Percentiles rank a stretch among this genome's conserved stretches.
These are phyloP conservation scores for Muricea muricata DNA, from an alignment of 92 coral and sea anemone species.

Conservation along the genomic window DNA sequence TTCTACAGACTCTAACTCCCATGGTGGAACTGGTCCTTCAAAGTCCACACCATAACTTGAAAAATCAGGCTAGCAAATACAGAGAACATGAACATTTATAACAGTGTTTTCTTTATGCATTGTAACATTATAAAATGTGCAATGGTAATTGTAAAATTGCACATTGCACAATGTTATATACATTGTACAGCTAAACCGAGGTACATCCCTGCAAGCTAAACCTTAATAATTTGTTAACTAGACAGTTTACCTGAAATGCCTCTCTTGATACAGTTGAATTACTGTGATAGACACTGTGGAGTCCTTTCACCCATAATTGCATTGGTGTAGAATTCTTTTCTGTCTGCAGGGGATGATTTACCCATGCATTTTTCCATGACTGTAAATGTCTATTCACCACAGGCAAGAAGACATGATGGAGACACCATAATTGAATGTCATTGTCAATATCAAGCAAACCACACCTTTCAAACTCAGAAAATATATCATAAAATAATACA, in stretches of 20 bases:
- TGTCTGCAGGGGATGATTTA: not conserved
- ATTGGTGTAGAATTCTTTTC: not conserved
- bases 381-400: slow-evolving; percentile 3
- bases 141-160: not conserved
- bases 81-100: slow-evolving; percentile 54
- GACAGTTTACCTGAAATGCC: not conserved
- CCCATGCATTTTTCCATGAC: slow-evolving; percentile 1
- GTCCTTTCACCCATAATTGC: slow-evolving; percentile 2
- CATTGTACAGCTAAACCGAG: not conserved
- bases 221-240: not conserved
- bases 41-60: slow-evolving; percentile 70
- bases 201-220: too few species aligned
- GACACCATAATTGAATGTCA: slow-evolving; percentile 7
- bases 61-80: slow-evolving; percentile 51
- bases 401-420: slow-evolving; percentile 1
- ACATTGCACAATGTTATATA: not conserved
- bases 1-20: slow-evolving; percentile 53
- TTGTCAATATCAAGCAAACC: slow-evolving; percentile 17
- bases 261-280: not conserved
- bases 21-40: slow-evolving; percentile 65
- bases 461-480: slow-evolving; percentile 6
- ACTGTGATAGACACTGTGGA: not conserved
- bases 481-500: not conserved
- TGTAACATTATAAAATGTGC: slow-evolving; percentile 23
- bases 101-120: too few species aligned